These are phyloP conservation scores for Melanotaenia trifasciata DNA, from an alignment of 2,797 vertebrate genomes.

Conservation along the genomic window DNA sequence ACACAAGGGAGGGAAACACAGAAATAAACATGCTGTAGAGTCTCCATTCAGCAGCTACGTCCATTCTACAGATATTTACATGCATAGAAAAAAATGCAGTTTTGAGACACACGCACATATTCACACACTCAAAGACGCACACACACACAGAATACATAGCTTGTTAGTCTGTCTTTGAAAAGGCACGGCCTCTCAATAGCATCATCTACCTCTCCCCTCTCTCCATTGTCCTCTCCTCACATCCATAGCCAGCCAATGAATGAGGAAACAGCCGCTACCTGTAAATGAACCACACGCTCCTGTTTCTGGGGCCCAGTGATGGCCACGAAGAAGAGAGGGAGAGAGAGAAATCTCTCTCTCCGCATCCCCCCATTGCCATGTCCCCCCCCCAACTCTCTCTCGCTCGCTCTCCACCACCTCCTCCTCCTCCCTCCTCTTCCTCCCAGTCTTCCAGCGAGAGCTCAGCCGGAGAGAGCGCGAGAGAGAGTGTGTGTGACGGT, in stretches of 20 bases:
- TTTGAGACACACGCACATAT: slow-evolving; percentile 22
- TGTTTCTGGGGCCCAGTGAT: slow-evolving; percentile 92
- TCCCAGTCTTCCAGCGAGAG: slow-evolving; percentile 75
- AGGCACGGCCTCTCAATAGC: slow-evolving; percentile 79
- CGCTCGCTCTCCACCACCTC: slow-evolving; percentile 55
- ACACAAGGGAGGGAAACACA: slow-evolving; percentile 64
- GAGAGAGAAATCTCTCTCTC: slow-evolving; percentile 87
- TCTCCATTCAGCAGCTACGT: slow-evolving; percentile 66
- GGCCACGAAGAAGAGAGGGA: slow-evolving; percentile 96
- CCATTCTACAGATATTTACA: slow-evolving; percentile 51
- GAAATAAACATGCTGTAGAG: slow-evolving; percentile 79
- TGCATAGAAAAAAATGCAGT: slow-evolving; percentile 27
- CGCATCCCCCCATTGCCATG: slow-evolving; percentile 85
- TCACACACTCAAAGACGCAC: slow-evolving; percentile 26
- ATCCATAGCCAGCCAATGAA: slow-evolving; percentile 86
- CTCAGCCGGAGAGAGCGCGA: slow-evolving; percentile 71
- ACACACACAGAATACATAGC: slow-evolving; percentile 74
- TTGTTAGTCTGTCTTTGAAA: slow-evolving; percentile 80
- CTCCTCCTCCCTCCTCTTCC: slow-evolving; percentile 40
- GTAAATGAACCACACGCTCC: slow-evolving; percentile 98
- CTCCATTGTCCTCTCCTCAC: slow-evolving; percentile 85
- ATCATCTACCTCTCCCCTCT: slow-evolving; percentile 86
- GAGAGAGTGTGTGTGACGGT: slow-evolving; percentile 60
- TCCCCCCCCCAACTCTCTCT: slow-evolving; percentile 63
- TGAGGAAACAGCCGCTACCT: slow-evolving; percentile 90